phyloP scores from a whole-genome alignment of 1,140 invertebrate genomes.

The Euborellia annulipes region DNA sequence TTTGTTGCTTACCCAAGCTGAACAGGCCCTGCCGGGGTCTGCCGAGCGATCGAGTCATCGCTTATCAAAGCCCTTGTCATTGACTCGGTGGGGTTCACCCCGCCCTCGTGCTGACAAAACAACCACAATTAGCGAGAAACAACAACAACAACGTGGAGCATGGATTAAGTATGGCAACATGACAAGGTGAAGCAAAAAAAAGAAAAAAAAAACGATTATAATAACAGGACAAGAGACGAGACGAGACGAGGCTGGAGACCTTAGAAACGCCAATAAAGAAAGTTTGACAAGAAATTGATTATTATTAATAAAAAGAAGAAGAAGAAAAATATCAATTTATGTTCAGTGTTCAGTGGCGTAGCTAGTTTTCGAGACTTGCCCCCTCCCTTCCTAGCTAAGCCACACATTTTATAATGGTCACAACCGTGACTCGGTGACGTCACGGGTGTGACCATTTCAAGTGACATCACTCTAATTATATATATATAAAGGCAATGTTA shows the following conservation, averaged over 20 bases:
- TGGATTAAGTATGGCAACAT: no score
- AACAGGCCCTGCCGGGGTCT: slow-evolving; percentile 59
- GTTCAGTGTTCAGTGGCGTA: no score
- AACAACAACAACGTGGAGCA: slow-evolving; percentile 42
- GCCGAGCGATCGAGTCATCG: slow-evolving; percentile 68
- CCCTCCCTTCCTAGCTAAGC: no score
- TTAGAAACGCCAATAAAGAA: background rate
- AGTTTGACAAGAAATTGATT: background rate
- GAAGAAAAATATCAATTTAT: no score
- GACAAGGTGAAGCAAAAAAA: background rate
- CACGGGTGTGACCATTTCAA: no score
- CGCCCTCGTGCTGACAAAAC: slow-evolving; percentile 71
- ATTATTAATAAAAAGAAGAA: no score
- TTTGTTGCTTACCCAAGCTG: slow-evolving; percentile 85
- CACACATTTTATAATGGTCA: no score
- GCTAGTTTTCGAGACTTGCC: no score
- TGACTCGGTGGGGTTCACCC: slow-evolving; percentile 74
- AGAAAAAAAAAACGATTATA: background rate
- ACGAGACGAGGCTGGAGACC: background rate
- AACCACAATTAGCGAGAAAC: slow-evolving; percentile 25
- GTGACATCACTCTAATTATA: no score
- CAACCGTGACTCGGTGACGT: no score
- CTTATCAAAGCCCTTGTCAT: slow-evolving; percentile 81
- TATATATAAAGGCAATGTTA: no score
- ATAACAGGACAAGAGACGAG: no score